Base-by-base conservation (phyloP, 2,797 vertebrate species). In the Intellagama lesueurii region DNA sequence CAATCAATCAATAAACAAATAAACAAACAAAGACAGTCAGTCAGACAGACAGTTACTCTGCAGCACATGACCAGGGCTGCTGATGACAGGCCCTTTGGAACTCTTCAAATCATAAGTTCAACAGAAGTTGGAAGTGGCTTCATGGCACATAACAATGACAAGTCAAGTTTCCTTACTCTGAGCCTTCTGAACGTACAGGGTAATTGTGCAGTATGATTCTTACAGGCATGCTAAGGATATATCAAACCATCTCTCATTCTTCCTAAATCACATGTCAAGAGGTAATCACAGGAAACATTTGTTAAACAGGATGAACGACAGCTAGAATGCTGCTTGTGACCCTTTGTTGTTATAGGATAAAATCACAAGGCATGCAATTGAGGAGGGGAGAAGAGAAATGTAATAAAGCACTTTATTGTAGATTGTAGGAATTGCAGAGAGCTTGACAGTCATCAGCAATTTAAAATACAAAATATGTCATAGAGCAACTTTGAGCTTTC, bases 381-480 rank as follows among this genome's bases (percentile, higher is more conserved):
- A 72, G 6, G 40, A 81, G 0, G 69, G 44, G 82, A 81, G 70
- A 0, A 52, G 49, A 69, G 69, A 35, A 64, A 66, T 78, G 52
- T 78, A 30, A 88, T 69, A 70, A 83, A 68, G 52, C 44, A 81
- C 56, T 81, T 78, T 60, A 79, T 76, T 87, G 44, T 16, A 69
- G 64, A 75, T 32, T 32, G 68, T 80, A 69, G 80, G 5, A 17
- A 85, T 81, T 83, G 70, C 16, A 60, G 49, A 72, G 49, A 85
- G 8, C 60, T 32, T n/a, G 44, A 26, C 49, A 84, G 66, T 87
- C 66, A 68, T 70, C 77, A 24, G 81, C 47, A 73, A 82, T 68
- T 52, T 85, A 70, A 81, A 84, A 83, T 47, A 81, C 28, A 32
- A 35, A 44, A 70, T 83, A 83, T 83, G 7, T 64, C 82, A 89